Percentiles rank a stretch among this genome's conserved stretches.
Conservation (phyloP, 2,888 invertebrate species). For the Odontocerum albicorne region DNA sequence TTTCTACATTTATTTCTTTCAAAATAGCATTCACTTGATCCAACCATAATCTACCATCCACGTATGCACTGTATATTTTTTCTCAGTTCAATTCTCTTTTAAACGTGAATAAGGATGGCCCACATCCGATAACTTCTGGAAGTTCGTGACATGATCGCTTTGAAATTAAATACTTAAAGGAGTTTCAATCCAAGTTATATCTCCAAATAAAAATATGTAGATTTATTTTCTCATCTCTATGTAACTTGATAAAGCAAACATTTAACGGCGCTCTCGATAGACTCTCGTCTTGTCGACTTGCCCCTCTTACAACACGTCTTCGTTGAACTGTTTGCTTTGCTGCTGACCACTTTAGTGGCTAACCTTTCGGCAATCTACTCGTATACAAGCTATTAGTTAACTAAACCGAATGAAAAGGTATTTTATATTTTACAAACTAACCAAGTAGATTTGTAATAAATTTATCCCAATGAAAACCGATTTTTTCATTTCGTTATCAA, state of each 20-base stretch:
- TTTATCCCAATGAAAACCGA: no score
- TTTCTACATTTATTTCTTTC: no score
- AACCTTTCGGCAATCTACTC: not conserved
- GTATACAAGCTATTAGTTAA: no score
- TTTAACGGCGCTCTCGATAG: not conserved
- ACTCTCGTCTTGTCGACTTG: not conserved
- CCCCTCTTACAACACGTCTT: slow-evolving; percentile 1
- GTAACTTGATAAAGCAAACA: not conserved
- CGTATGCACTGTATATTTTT: not conserved
- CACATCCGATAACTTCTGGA: no score
- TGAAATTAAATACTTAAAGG: not conserved
- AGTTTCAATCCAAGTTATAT: not conserved
- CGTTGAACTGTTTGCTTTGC: not conserved
- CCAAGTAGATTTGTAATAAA: no score
- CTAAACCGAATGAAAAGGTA: no score
- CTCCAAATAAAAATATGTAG: slow-evolving; percentile 2
- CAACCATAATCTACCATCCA: no score
- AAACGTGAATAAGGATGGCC: no score
- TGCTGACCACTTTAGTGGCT: not conserved
- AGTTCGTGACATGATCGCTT: not conserved
- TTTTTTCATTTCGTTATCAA: no score
- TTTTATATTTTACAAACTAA: no score
- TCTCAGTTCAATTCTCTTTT: not conserved
- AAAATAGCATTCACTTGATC: no score
- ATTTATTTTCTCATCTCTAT: no score